These are phyloP conservation scores for Synergus itoensis DNA, from an alignment of 2,888 invertebrate genomes.

Conservation along the genomic window DNA sequence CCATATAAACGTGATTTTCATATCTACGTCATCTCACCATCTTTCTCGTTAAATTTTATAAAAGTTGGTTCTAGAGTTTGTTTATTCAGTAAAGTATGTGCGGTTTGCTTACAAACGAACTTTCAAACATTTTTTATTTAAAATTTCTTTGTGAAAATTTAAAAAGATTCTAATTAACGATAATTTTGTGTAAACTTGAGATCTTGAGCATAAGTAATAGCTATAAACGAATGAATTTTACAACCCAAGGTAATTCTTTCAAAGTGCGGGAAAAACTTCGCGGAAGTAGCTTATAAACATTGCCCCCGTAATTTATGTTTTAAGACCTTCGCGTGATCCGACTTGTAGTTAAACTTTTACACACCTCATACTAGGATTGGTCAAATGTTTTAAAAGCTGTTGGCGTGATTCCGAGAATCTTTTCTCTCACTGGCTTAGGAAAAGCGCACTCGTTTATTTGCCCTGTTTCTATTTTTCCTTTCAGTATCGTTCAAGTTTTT, in stretches of 20 bases:
- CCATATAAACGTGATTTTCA: background rate
- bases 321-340: constrained; percentile 46
- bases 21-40: background rate
- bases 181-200: background rate
- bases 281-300: constrained; percentile 39
- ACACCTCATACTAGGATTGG: constrained; percentile 46
- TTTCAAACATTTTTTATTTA: background rate
- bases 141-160: background rate
- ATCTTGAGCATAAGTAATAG: background rate
- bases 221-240: constrained; percentile 24
- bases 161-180: constrained; percentile 4
- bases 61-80: background rate
- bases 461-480: constrained; percentile 49
- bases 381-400: constrained; percentile 49
- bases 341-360: constrained; percentile 51
- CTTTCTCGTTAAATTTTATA: background rate
- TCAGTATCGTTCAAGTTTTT: constrained; percentile 53
- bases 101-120: background rate
- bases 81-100: background rate
- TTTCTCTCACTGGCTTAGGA: constrained; percentile 53
- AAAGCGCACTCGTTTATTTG: constrained; percentile 55
- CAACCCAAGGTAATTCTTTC: constrained; percentile 17
- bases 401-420: constrained; percentile 58
- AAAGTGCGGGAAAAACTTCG: constrained; percentile 37
- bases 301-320: constrained; percentile 32